These are phyloP conservation scores for Halesus radiatus DNA, from an alignment of 1,140 invertebrate species.

Conservation along the genomic window DNA sequence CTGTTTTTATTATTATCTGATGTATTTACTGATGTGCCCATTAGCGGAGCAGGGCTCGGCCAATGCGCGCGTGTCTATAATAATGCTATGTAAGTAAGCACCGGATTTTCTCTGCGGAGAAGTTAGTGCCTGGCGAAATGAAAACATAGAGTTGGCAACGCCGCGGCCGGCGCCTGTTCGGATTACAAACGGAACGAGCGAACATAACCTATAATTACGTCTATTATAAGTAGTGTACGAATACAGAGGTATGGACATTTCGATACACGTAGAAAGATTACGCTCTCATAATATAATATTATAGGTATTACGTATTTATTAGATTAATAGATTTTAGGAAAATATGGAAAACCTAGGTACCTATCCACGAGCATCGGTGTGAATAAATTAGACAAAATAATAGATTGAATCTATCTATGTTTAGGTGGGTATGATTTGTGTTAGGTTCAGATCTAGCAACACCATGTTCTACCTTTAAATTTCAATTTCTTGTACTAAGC, in stretches of 20 bases:
- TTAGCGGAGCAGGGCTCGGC: slow-evolving; percentile 9
- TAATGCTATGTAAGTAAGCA: slow-evolving; percentile 38
- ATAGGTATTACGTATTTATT: too few relatives aligned
- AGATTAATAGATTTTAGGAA: too few relatives aligned
- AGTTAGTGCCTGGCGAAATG: slow-evolving; percentile 13
- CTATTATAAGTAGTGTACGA: slow-evolving; percentile 3
- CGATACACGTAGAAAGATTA: too few relatives aligned
- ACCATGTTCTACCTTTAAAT: too few relatives aligned
- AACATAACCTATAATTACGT: slow-evolving; percentile 34
- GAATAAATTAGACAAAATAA: too few relatives aligned
- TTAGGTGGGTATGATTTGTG: too few relatives aligned
- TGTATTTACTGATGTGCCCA: not conserved
- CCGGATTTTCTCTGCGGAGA: slow-evolving; percentile 15
- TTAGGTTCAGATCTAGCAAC: too few relatives aligned
- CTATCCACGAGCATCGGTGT: too few relatives aligned
- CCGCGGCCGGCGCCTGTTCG: slow-evolving; percentile 20
- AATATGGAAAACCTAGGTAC: too few relatives aligned
- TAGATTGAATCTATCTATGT: too few relatives aligned
- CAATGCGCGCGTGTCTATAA: slow-evolving; percentile 43
- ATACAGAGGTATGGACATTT: not conserved
- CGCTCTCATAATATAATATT: too few relatives aligned
- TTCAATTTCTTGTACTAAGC: too few relatives aligned
- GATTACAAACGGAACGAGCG: slow-evolving; percentile 30
- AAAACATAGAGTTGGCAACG: slow-evolving; percentile 41
- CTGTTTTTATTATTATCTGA: not conserved